Conservation (phyloP, 2,113 vertebrate species). For the Ammodytes dubius region DNA sequence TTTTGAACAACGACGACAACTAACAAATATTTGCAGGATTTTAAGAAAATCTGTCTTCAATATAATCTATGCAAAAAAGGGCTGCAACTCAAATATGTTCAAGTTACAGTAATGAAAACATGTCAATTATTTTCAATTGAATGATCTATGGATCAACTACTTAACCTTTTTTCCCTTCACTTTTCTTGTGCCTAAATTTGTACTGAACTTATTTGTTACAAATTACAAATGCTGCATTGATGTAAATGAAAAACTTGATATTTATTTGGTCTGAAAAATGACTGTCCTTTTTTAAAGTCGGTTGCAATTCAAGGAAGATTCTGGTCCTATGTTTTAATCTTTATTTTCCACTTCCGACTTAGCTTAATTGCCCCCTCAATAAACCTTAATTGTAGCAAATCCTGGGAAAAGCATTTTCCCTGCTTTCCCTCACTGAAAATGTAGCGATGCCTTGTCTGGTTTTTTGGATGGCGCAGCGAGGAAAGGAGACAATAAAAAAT, state of each 20-base stretch:
- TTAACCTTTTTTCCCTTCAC: too few species aligned
- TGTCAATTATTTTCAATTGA: neutral
- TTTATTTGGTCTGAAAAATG: neutral
- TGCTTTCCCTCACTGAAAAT: conserved; percentile 15
- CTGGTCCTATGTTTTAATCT: neutral
- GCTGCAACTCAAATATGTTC: neutral
- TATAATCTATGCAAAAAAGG: neutral
- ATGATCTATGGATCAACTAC: too few species aligned
- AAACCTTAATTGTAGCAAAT: neutral
- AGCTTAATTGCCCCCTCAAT: neutral
- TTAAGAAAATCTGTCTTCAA: neutral
- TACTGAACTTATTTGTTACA: neutral
- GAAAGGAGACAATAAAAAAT: conserved; percentile 82
- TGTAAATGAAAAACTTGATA: neutral
- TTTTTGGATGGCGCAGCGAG: conserved; percentile 50
- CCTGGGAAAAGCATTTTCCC: conserved; percentile 21
- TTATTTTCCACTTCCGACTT: neutral
- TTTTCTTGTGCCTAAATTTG: neutral
- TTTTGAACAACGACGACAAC: neutral
- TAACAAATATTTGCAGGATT: neutral
- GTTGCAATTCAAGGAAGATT: neutral
- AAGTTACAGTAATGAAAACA: neutral
- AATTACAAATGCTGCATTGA: neutral
- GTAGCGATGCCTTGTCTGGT: conserved; percentile 11
- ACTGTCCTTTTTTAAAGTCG: neutral